Base-by-base conservation (phyloP, 2,797 vertebrate species). In the Anolis apletophallus region DNA sequence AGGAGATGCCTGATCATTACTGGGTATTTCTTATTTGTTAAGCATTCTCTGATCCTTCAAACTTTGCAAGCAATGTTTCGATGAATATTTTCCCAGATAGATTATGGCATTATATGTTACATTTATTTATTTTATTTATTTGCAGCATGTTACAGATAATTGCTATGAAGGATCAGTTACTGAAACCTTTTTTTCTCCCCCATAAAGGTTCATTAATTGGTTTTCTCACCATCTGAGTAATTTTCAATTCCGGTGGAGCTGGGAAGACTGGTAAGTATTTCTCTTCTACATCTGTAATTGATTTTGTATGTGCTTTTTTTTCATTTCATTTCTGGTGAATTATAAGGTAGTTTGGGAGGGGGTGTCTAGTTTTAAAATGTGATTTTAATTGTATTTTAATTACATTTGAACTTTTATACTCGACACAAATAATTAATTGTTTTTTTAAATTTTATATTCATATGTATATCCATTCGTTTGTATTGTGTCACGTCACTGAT, bases 211-310 rank as follows among this genome's bases (percentile, higher is more conserved):
- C 93, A 97, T 99, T 94, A 99, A 98, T 96, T 99, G 98, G 99
- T 99, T 99, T 96, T 97, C 99, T 72, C 99, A 99, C 94, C 99
- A 99, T 94, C 93, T 99, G 95, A 99, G 98, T 96, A 99, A 99
- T 95, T 99, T 99, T 89, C 98, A 99, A 88, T 99, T 99, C 90
- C 97, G 98, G 61, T 99, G 99, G 99, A 99, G 98, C 94, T 99
- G 99, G 99, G 99, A 99, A 87, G 99, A 99, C 92, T 99, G 99
- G 99, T 99, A 96, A 97, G 97, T 92, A 26, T 80, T 72, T 61
- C 14, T 72, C 0, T 77, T 74, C 0, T 14, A 14, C 26, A 1
- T 67, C 81, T n/a, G 76, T 40, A 29, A 71, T 87, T 5, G 0
- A 86, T 16, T 87, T 17, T 94, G 23, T 5, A 59, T 77, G 83